Evolutionary conservation across 2,113 vertebrate genomes (phyloP).

Genomic region (Furnarius figulus): DNA sequence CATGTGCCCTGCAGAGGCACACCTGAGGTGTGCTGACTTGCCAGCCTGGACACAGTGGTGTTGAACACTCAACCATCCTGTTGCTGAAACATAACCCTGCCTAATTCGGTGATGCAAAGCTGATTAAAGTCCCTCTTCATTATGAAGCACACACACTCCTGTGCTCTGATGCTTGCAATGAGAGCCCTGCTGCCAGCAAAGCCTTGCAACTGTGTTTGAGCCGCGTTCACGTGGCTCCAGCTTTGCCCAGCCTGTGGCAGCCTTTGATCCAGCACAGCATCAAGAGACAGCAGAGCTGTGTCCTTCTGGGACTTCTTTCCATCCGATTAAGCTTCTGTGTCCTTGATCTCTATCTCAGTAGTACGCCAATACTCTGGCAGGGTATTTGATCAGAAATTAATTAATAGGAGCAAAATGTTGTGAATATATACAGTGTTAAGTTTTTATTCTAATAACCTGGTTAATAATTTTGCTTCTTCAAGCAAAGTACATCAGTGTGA

Average conservation of each 20-base stretch:
- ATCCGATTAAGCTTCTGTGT: neutral
- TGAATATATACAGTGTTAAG: neutral
- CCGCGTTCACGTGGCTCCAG: rapidly evolving
- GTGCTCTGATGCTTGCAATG: neutral
- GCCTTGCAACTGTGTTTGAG: neutral
- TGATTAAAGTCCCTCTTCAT: neutral
- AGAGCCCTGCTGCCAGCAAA: neutral
- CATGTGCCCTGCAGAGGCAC: neutral
- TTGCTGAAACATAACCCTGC: neutral
- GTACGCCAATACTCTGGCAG: neutral
- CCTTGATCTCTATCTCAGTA: neutral
- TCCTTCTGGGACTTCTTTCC: neutral
- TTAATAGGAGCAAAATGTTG: neutral
- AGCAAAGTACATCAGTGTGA: neutral
- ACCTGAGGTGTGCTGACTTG: neutral
- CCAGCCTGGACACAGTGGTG: neutral
- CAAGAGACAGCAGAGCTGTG: neutral
- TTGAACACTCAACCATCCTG: neutral
- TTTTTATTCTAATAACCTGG: constrained; percentile 29
- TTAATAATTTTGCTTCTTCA: neutral
- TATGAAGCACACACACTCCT: neutral
- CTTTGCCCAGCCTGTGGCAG: neutral
- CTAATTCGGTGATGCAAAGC: neutral
- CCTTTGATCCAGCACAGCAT: neutral
- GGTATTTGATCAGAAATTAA: neutral